These are phyloP conservation scores for Heterotis niloticus DNA, from an alignment of 2,113 vertebrate genomes.

Conservation along the genomic window DNA sequence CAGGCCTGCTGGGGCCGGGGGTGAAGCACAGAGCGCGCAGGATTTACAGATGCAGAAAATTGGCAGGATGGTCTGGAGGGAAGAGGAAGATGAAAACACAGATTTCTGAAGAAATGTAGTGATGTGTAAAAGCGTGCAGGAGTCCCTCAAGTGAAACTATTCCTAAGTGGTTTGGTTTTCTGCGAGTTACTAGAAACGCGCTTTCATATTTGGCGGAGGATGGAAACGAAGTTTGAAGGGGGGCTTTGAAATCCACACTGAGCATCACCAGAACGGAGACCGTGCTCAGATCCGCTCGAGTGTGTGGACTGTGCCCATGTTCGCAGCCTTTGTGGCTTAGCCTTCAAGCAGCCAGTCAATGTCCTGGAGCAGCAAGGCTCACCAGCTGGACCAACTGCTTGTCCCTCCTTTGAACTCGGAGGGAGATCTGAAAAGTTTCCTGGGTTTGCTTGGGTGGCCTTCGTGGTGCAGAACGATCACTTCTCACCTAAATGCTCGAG, in stretches of 20 bases:
- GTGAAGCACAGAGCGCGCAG: slow-evolving; percentile 26
- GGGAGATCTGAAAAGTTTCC: too few species aligned
- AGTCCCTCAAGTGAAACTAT: slow-evolving; percentile 10
- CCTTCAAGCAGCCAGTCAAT: too few species aligned
- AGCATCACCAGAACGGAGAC: not conserved
- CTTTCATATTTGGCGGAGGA: slow-evolving; percentile 7
- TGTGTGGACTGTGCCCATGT: not conserved
- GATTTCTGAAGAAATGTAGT: slow-evolving; percentile 12
- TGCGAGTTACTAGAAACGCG: not conserved
- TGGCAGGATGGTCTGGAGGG: slow-evolving; percentile 7
- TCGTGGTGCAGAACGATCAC: too few species aligned
- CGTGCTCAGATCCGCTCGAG: not conserved
- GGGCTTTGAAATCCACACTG: not conserved
- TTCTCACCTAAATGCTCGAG: too few species aligned
- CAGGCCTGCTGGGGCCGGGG: not conserved
- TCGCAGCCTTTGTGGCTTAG: too few species aligned
- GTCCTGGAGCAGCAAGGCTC: too few species aligned
- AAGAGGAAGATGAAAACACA: not conserved
- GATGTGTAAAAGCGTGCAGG: slow-evolving; percentile 20
- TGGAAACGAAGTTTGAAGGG: not conserved
- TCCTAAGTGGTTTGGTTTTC: not conserved
- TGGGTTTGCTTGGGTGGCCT: too few species aligned
- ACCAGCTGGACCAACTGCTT: too few species aligned
- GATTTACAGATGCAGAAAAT: slow-evolving; percentile 32
- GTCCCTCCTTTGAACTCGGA: too few species aligned